phyloP scores from a whole-genome alignment of 92 coral and sea anemone genomes.

The Parazoanthus swiftii region DNA sequence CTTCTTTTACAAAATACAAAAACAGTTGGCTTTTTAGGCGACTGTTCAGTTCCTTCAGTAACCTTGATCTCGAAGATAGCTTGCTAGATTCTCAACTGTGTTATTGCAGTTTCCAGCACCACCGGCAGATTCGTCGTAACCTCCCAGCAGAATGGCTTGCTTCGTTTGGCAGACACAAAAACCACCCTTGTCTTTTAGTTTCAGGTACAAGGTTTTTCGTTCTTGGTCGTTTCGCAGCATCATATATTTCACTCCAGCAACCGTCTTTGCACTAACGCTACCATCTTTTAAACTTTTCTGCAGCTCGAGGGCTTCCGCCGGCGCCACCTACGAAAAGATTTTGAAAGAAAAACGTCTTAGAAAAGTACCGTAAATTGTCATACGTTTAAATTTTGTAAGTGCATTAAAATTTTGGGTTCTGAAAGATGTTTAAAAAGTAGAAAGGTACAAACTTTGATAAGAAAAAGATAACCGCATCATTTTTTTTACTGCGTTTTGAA shows the following conservation, averaged over 20 bases:
- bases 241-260: constrained; percentile 73
- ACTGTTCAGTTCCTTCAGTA: constrained; percentile 30
- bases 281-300: constrained; percentile 83
- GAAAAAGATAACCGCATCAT: neutral
- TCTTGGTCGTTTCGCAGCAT: constrained; percentile 82
- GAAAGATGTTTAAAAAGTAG: neutral
- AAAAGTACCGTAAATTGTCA: neutral
- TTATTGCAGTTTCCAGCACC: constrained; percentile 86
- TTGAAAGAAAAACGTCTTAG: neutral
- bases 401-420: neutral
- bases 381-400: too few relatives aligned
- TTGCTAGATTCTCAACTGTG: constrained; percentile 68
- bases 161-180: constrained; percentile 70
- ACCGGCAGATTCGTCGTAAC: constrained; percentile 78
- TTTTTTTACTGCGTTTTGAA: neutral
- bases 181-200: constrained; percentile 80
- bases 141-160: constrained; percentile 73
- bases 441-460: neutral
- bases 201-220: constrained; percentile 63
- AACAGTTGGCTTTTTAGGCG: neutral
- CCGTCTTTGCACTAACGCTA: constrained; percentile 59
- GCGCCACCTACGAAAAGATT: constrained; percentile 48
- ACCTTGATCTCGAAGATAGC: constrained; percentile 65
- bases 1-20: neutral
- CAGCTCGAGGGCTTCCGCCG: constrained; percentile 65